Evolutionary conservation across 1,140 invertebrate species (phyloP), one percentile per base, ranked within the genome.

Genomic region (Drosophila sechellia): DNA sequence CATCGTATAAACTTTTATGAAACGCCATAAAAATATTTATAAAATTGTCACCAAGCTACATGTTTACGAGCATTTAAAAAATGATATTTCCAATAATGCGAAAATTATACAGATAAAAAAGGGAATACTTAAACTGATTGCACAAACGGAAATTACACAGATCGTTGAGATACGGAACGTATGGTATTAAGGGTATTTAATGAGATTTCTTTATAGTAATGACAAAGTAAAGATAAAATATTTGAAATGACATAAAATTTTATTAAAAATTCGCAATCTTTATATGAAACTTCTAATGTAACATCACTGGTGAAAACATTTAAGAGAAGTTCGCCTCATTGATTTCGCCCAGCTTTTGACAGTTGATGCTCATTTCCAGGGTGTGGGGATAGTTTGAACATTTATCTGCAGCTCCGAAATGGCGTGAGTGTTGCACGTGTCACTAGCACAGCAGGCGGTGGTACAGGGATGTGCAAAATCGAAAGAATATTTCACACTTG

Each of bases 1-100:
- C 25, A 45, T 68, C 84, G 73, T 84, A 87, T 87, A 87, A 77
- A 87, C 89, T 89, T 87, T 87, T 89, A 87, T 89, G 70, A 89
- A 87, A 79, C 84, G 76, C 84, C 84, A 87, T 87, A 89, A 87
- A 83, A 89, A 80, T 87, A 86, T 86, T 86, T 86, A 73, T 83
- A 77, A 89, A 86, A 86, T 89, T 89, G 83, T 81, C 79, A 69
- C 79, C 75, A 59, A 78, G 76, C 71, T 63, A 35, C 69, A 48
- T 76, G 75, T 89, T 89, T 86, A 83, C 86, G 75, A 89, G 79
- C 84, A 76, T 83, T 83, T 83, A 68, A 83, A 83, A 83, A 70
- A 70, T 70, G 70, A 57, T 70, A 49, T 70, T 57, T 49, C 12
- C 68, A 70, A 79, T 89, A 86, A 86, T 66, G 79, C 39, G 84